phyloP scores from a whole-genome alignment of 2,888 invertebrate genomes.

The Didymodactylos carnosus region DNA sequence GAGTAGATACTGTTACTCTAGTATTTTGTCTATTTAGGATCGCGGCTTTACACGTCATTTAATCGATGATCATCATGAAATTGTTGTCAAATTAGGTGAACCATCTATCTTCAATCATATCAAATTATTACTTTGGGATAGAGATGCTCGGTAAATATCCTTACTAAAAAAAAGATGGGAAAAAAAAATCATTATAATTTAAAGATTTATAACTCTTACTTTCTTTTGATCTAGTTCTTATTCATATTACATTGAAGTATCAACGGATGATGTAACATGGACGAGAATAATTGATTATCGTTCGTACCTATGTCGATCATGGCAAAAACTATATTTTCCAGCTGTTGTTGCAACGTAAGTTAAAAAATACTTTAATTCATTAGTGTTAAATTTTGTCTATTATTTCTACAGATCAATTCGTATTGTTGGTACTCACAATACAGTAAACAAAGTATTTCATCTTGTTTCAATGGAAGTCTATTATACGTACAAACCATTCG shows the following conservation, averaged over 20 bases:
- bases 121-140: conserved; percentile 75
- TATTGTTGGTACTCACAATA: conserved; percentile 85
- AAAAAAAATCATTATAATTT: neutral
- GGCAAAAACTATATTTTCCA: conserved; percentile 81
- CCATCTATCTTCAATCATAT: conserved; percentile 78
- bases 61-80: conserved; percentile 48
- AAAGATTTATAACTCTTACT: too few species aligned
- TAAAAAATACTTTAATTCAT: too few species aligned
- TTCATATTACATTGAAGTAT: conserved; percentile 78
- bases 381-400: too few species aligned
- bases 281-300: conserved; percentile 75
- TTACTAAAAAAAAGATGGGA: too few species aligned
- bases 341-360: conserved; percentile 56
- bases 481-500: neutral
- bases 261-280: conserved; percentile 87
- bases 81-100: conserved; percentile 53
- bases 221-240: conserved; percentile 46
- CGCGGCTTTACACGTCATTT: conserved; percentile 69
- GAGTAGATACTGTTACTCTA: conserved; percentile 46
- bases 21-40: conserved; percentile 54
- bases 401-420: conserved; percentile 41
- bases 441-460: conserved; percentile 96
- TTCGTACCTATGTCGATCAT: conserved; percentile 73
- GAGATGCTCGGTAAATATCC: conserved; percentile 49
- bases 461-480: conserved; percentile 43